Conservation (phyloP, 2,888 invertebrate species). For the Amaurobius ferox region DNA sequence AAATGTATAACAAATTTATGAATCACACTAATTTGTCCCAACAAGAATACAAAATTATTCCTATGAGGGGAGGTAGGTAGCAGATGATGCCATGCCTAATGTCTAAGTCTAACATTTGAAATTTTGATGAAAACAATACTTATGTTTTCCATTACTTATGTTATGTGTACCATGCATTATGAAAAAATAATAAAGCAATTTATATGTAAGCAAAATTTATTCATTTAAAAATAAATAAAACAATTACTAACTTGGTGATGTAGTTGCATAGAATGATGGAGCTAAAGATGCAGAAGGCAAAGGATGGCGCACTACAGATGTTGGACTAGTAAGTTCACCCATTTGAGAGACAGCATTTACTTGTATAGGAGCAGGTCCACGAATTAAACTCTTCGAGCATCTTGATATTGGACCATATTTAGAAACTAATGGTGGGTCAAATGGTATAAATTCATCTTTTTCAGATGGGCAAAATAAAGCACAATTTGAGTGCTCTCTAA, state of each 20-base stretch:
- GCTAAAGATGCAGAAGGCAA: conserved; percentile 70
- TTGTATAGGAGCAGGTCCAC: conserved; percentile 72
- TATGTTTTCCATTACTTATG: no score
- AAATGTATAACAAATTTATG: no score
- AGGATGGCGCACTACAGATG: conserved; percentile 69
- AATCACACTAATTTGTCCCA: no score
- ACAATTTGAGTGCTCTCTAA: conserved; percentile 21
- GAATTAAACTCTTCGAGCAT: conserved; percentile 51
- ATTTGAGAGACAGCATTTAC: conserved; percentile 72
- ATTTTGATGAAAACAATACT: no score
- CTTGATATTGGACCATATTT: conserved; percentile 85
- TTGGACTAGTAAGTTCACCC: conserved; percentile 72
- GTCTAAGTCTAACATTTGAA: no score
- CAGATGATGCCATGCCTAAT: no score
- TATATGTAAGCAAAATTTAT: no score
- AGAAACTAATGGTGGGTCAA: conserved; percentile 82
- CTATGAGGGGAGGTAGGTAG: no score
- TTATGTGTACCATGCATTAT: no score
- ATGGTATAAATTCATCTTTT: conserved; percentile 84
- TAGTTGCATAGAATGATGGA: conserved; percentile 67
- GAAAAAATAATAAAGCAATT: no score
- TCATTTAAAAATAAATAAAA: no score
- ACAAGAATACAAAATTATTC: no score
- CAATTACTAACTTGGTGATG: conserved; percentile 36
- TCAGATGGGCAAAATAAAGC: conserved; percentile 77